Conservation (phyloP, 2,113 vertebrate genomes). For the Hemicordylus capensis region DNA sequence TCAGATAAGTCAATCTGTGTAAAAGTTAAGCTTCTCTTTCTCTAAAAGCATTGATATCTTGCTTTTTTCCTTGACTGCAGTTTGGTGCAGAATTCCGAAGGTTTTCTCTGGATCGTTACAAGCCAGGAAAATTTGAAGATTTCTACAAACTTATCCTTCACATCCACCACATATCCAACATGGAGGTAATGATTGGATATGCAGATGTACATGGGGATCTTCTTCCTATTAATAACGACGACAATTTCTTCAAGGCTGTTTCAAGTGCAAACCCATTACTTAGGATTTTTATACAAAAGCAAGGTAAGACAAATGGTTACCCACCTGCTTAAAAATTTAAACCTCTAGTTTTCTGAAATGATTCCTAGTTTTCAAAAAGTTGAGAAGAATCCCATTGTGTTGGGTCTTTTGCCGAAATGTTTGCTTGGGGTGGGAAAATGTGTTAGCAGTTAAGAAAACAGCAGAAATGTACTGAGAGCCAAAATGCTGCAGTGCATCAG, state of each 20-base stretch:
- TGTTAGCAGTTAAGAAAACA: neutral
- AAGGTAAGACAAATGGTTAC: constrained; percentile 79
- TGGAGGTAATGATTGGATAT: constrained; percentile 95
- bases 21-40: neutral
- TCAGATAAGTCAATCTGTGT: neutral
- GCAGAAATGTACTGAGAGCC: neutral
- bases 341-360: neutral
- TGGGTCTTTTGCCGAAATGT: neutral
- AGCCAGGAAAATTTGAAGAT: constrained; percentile 96
- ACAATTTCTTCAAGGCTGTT: constrained; percentile 98
- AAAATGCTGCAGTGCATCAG: neutral
- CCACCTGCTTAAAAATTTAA: neutral
- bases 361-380: neutral
- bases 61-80: constrained; percentile 72
- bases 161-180: constrained; percentile 90
- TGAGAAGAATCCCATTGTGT: neutral
- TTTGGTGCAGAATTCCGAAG: constrained; percentile 97
- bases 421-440: neutral
- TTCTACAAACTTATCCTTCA: constrained; percentile 97
- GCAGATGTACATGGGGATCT: constrained; percentile 96
- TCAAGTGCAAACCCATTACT: constrained; percentile 94
- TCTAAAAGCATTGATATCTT: neutral
- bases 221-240: constrained; percentile 98
- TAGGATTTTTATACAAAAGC: constrained; percentile 95
- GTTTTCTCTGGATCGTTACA: constrained; percentile 92